Evolutionary conservation across 2,888 invertebrate species (phyloP), one percentile per base, ranked within the genome.

Genomic region (Drosophila algonquin): DNA sequence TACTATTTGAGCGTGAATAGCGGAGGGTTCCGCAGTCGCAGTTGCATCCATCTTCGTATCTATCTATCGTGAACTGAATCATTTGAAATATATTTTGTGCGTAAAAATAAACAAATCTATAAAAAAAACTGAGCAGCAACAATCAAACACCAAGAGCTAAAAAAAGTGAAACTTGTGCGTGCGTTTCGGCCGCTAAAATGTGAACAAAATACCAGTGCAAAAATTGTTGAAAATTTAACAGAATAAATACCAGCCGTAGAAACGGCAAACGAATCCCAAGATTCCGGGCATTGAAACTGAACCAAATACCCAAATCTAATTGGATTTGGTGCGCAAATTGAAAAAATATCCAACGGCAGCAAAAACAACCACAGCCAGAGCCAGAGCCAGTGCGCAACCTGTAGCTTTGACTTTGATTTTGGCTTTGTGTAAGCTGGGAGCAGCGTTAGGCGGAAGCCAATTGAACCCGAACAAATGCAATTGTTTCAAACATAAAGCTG

Each of bases 381-480:
- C 18, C 18, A 18, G 1, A 71, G 70, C 24, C 24, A 21, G 21
- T 24, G 24, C 74, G 61, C 84, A 85, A 85, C 85, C 85, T 85
- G 85, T 85, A 73, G 89, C 87, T 82, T 60, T 27, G 64, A 65
- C 73, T 71, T 54, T 45, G 67, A 60, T 61, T 51, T 52, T 50
- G 57, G 65, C 27, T 61, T 61, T 57, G 61, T 32, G 58, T 52
- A n/a, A n/a, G 40, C 40, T 40, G 40, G 2, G 40, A 21, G 46
- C 35, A 58, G 63, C 72, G 64, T 56, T 75, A 88, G 71, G 72
- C 80, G 87, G 86, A 84, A 84, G 77, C 74, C 47, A 24, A 53
- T 55, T 63, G 70, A 54, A 14, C 40, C 44, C 40, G 46, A 55
- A 56, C 68, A 63, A 78, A 78, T 76, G 85, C 76, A 74, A 81